phyloP scores from a whole-genome alignment of 2,113 vertebrate genomes.

The Dipodomys ordii region DNA sequence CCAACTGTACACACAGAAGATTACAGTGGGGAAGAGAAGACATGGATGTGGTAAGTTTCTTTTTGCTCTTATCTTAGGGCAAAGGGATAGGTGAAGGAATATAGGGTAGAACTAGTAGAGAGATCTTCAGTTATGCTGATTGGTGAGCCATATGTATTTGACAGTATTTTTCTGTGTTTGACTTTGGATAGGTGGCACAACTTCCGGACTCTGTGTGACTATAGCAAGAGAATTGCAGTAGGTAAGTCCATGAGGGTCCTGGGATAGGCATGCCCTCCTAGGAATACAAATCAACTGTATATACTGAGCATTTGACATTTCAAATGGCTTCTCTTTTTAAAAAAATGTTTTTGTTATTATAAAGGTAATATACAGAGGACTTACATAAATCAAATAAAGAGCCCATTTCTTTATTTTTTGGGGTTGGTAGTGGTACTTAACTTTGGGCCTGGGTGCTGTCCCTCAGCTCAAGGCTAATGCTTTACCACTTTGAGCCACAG shows the following conservation, averaged over 20 bases:
- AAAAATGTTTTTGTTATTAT: too few species aligned
- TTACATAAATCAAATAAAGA: too few species aligned
- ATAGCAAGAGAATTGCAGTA: conserved; percentile 95
- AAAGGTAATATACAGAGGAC: too few species aligned
- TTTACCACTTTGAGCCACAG: too few species aligned
- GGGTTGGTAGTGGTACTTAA: too few species aligned
- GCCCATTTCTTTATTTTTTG: too few species aligned
- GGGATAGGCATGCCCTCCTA: background rate
- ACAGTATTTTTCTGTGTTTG: conserved; percentile 39
- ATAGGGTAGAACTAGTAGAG: background rate
- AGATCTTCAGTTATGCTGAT: background rate
- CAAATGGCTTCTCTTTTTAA: background rate
- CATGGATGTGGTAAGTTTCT: conserved; percentile 89
- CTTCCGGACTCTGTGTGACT: conserved; percentile 95
- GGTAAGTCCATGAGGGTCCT: conserved; percentile 86
- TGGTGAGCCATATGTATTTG: background rate
- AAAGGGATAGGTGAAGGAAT: background rate
- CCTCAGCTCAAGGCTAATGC: too few species aligned
- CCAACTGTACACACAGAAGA: conserved; percentile 81
- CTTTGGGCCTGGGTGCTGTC: too few species aligned
- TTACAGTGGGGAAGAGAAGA: conserved; percentile 91
- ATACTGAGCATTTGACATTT: background rate
- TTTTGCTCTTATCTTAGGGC: background rate
- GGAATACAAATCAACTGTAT: background rate
- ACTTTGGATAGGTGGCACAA: conserved; percentile 92